Base-by-base conservation (phyloP, 2,888 invertebrate genomes). In the Amphipoea lucens region DNA sequence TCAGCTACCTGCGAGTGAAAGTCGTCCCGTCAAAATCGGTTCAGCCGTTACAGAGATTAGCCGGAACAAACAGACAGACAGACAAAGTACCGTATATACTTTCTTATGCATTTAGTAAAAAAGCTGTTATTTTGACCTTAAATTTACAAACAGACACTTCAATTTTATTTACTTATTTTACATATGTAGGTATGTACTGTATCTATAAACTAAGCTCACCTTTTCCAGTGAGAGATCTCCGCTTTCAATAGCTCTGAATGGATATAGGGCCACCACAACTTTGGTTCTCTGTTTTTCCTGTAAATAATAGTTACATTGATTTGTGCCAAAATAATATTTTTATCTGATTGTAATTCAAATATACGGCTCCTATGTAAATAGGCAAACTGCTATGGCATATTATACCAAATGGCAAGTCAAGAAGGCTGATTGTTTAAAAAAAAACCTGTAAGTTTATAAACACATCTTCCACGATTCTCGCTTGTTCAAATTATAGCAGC, bases 181-280 rank as follows among this genome's bases (percentile, higher is more conserved):
- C 23, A 4, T 11, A 57, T 57, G 11, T n/a, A n/a, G 40, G 20
- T 29, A 57, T 14, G 11, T 54, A 23, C 23, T 60, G 12, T 67
- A 45, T 62, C 14, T 62, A 62, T 29, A 29, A 65, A 54, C 17
- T 45, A 40, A 76, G 40, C 83, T 93, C 94, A 98, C 98, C 98
- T 99, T 99, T 95, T 98, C 98, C 89, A 99, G 97, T 45, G 99
- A 98, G 85, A 99, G 97, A 96, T 99, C 99, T 74, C 99, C 99
- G 83, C 97, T 98, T 97, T 99, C 99, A 90, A 98, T 98, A 72
- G 99, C 99, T 96, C 98, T 98, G 94, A 99, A 99, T 87, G 98
- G 98, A 96, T 99, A 99, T 66, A 99, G 97, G 72, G 99, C 99
- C 88, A 99, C 98, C 76, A 99, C 99, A 79, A 98, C 97, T 97